Percentiles rank a stretch among this genome's conserved stretches.
These are phyloP conservation scores for Periplaneta americana DNA, from an alignment of 1,140 invertebrate species.

Conservation along the genomic window DNA sequence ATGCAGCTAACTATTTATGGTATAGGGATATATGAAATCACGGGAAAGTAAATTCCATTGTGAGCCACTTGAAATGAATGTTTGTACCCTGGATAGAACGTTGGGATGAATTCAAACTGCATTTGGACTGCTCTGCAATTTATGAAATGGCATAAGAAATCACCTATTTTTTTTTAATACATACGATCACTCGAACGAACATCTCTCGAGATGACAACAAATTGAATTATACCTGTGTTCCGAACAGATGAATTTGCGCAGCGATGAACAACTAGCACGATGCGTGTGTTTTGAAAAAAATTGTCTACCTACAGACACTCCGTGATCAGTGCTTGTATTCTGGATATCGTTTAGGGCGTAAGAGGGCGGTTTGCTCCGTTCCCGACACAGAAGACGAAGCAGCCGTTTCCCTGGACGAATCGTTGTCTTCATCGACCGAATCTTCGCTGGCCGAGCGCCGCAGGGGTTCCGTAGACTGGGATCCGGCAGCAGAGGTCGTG, in stretches of 20 bases:
- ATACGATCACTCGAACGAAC: background rate
- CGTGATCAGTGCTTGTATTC: constrained; percentile 53
- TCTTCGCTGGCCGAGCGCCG: constrained; percentile 13
- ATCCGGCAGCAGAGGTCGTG: background rate
- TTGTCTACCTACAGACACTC: background rate
- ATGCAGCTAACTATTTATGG: background rate
- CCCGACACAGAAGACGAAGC: constrained; percentile 9
- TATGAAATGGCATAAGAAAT: background rate
- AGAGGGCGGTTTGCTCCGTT: constrained; percentile 36
- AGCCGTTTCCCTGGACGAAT: constrained; percentile 11
- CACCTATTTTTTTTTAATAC: too few relatives aligned
- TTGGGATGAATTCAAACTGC: background rate
- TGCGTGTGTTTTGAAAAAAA: background rate
- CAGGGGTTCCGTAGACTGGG: background rate
- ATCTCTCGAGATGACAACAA: background rate
- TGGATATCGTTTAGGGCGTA: constrained; percentile 45
- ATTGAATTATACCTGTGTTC: background rate
- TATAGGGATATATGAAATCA: background rate
- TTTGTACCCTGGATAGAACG: background rate
- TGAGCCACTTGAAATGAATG: too few relatives aligned
- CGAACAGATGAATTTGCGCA: background rate
- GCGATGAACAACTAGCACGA: background rate
- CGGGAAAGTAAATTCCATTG: background rate
- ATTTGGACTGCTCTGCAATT: background rate
- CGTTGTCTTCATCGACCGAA: constrained; percentile 14